Evolutionary conservation across 1,140 invertebrate species (phyloP).

Genomic region (Aphidius gifuensis): DNA sequence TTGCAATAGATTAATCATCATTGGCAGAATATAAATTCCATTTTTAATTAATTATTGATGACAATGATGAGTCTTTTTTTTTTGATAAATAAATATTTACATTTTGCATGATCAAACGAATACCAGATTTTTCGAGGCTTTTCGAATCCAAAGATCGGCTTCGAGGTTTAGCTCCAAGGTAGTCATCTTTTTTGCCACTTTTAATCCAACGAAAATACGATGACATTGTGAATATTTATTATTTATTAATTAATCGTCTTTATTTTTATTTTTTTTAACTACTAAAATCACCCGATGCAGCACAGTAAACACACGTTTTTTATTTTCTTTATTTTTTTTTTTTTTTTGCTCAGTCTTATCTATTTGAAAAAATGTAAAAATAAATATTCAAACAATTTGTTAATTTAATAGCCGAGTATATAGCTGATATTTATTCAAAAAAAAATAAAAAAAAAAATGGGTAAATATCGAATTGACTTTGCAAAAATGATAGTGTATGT

Average conservation of each 20-base stretch:
- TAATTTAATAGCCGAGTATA: background rate
- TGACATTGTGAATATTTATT: slow-evolving; percentile 55
- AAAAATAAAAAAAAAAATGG: background rate
- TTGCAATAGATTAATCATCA: too few species aligned
- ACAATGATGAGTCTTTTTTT: too few species aligned
- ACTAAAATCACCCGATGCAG: slow-evolving; percentile 12
- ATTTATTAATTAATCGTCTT: slow-evolving; percentile 6
- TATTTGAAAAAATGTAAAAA: too few species aligned
- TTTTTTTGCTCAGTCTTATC: background rate
- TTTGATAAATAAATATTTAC: slow-evolving; percentile 32
- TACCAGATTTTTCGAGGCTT: slow-evolving; percentile 67
- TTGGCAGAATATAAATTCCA: too few species aligned
- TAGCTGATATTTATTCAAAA: background rate
- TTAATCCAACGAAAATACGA: slow-evolving; percentile 73
- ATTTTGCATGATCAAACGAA: slow-evolving; percentile 60
- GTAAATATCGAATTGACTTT: too few species aligned
- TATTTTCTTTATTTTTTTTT: background rate
- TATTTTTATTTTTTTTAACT: background rate
- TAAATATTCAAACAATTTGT: background rate
- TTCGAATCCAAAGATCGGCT: slow-evolving; percentile 76
- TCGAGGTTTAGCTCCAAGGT: slow-evolving; percentile 62
- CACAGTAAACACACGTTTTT: background rate
- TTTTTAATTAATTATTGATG: too few species aligned
- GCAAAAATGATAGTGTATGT: too few species aligned
- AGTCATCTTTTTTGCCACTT: slow-evolving; percentile 64